phyloP scores from a whole-genome alignment of 2,113 vertebrate species.

The Cnemophilus loriae region DNA sequence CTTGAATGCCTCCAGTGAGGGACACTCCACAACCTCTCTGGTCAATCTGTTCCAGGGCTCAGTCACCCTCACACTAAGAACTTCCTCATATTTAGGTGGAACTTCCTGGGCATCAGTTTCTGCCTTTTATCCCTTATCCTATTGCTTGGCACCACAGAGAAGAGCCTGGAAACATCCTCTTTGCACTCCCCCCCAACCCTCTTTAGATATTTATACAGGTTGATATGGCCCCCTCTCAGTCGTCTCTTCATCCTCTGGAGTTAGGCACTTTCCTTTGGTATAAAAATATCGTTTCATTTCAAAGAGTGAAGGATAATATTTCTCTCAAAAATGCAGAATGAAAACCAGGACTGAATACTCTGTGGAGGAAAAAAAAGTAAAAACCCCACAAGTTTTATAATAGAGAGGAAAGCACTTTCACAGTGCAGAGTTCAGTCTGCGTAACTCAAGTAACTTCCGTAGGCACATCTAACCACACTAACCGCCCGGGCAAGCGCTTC shows the following conservation, averaged over 20 bases:
- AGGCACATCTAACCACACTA: too few species aligned
- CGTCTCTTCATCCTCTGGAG: fast-evolving
- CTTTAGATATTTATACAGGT: background rate
- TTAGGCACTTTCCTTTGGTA: fast-evolving
- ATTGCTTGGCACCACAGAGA: background rate
- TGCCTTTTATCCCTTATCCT: background rate
- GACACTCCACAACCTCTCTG: background rate
- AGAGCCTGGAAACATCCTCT: background rate
- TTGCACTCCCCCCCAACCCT: fast-evolving
- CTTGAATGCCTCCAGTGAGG: background rate
- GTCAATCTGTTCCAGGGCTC: background rate
- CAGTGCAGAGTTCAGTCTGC: fast-evolving
- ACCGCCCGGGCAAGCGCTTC: too few species aligned
- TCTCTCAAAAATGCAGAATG: background rate
- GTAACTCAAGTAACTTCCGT: fast-evolving
- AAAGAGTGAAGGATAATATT: background rate
- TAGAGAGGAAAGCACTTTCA: fast-evolving
- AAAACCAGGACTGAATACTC: background rate
- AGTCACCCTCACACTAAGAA: background rate
- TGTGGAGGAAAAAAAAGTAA: fast-evolving
- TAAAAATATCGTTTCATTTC: background rate
- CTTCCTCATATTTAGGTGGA: background rate
- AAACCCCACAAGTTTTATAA: background rate
- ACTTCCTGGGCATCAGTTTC: background rate
- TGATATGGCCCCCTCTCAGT: background rate